phyloP scores from a whole-genome alignment of 2,888 invertebrate genomes.

The Perithous albicinctus region DNA sequence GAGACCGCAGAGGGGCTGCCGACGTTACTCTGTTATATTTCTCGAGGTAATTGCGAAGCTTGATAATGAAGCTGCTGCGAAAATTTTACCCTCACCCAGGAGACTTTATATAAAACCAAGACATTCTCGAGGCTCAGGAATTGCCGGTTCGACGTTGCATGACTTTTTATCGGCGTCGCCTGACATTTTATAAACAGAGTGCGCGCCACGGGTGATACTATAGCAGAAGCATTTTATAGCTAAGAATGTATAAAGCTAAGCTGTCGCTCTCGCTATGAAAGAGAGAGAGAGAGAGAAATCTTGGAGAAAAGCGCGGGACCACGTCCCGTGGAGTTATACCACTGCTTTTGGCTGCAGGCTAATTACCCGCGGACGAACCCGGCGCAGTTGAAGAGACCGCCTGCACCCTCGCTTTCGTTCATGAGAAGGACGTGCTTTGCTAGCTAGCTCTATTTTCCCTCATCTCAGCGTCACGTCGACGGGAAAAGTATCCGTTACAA shows the following conservation, averaged over 20 bases:
- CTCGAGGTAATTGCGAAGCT: constrained; percentile 74
- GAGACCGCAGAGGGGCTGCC: constrained; percentile 29
- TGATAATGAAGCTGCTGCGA: constrained; percentile 78
- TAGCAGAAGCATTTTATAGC: constrained; percentile 28
- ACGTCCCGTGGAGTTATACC: constrained; percentile 24
- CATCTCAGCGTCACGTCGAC: constrained; percentile 27
- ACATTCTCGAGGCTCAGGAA: constrained; percentile 23
- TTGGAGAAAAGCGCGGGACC: constrained; percentile 66
- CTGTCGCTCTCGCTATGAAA: constrained; percentile 65
- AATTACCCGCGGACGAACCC: constrained; percentile 76
- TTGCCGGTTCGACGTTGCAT: constrained; percentile 84
- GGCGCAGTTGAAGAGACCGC: constrained; percentile 60
- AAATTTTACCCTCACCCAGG: constrained; percentile 60
- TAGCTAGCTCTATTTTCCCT: constrained; percentile 45
- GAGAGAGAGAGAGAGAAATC: constrained; percentile 71
- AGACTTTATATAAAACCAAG: constrained; percentile 55
- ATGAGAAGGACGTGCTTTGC: constrained; percentile 42
- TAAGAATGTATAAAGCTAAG: constrained; percentile 40
- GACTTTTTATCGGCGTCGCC: constrained; percentile 86
- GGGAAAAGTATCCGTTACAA: constrained; percentile 48
- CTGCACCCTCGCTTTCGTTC: constrained; percentile 50
- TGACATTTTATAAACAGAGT: constrained; percentile 86
- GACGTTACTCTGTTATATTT: constrained; percentile 41
- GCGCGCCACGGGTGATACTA: constrained; percentile 6
- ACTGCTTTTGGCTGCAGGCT: constrained; percentile 71